Evolutionary conservation across 2,797 vertebrate genomes (phyloP).

Genomic region (Lacerta bilineata): DNA sequence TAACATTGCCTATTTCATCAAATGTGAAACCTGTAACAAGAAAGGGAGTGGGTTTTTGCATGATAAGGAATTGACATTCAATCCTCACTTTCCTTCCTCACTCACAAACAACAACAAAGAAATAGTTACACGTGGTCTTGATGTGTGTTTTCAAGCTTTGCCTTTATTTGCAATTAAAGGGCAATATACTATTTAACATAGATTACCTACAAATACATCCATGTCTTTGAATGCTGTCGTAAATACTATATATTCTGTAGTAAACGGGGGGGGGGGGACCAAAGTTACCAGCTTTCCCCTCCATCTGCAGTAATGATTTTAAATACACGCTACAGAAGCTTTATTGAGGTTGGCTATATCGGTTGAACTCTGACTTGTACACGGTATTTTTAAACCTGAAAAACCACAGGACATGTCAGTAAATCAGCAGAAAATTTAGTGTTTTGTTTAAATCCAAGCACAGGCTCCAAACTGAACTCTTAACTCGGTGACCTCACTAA

Average conservation of each 20-base stretch:
- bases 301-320: background rate
- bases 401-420: slow-evolving; percentile 46
- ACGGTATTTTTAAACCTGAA: slow-evolving; percentile 32
- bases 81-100: background rate
- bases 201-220: background rate
- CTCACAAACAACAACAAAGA: background rate
- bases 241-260: background rate
- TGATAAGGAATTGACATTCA: background rate
- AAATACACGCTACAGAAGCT: slow-evolving; percentile 18
- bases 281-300: background rate
- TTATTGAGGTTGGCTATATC: background rate
- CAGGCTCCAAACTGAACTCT: slow-evolving; percentile 38
- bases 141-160: background rate
- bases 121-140: background rate
- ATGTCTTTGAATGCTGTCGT: background rate
- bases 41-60: background rate
- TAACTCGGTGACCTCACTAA: slow-evolving; percentile 34
- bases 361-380: slow-evolving; percentile 5
- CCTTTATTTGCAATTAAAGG: background rate
- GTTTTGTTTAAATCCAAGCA: slow-evolving; percentile 26
- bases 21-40: background rate
- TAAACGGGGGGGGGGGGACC: too few species aligned
- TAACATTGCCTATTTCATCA: background rate
- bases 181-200: background rate
- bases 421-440: slow-evolving; percentile 44